Evolutionary conservation across 2,113 vertebrate species (phyloP), one percentile per base, ranked within the genome.

Genomic region (Thinocorus orbignyianus): DNA sequence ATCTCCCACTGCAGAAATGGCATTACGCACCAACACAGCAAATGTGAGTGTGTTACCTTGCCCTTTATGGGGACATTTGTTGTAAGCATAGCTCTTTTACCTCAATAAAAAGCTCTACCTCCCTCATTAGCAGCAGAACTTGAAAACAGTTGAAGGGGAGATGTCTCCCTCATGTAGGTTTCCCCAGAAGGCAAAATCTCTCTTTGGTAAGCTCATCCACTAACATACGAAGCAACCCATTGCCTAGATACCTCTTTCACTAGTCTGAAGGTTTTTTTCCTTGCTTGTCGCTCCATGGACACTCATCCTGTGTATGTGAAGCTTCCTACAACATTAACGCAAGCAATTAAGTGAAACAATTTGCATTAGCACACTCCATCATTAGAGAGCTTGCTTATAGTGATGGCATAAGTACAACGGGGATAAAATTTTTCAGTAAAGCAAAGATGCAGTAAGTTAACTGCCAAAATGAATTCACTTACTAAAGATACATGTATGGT

Each of bases 361-460:
- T 92, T 93, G 28, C 82, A 92, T 73, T 80, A 94, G 58, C 28
- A 88, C 31, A 57, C 44, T 54, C 54, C 41, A 61, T 82, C 71
- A 90, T 88, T 94, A 85, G 87, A 71, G n/a, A 80, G 66, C 41
- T 93, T 82, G 22, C 62, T 78, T 73, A 42, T 77, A 90, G 42
- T n/a, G 44, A 92, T 54, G 42, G 41, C 71, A 92, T 72, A 86
- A 92, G 49, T 61, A 69, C 37, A 87, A n/a, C 0, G 2, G 30
- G 52, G 65, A 88, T 76, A 69, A 90, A 82, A 62, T 80, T 82
- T 73, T 95, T 81, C 82, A 86, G 55, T 62, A 87, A 62, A 81
- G 51, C 42, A 66, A 70, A 92, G 78, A 90, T 26, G 28, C 19
- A 61, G 18, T 64, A 87, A 30, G 49, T 28, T 92, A 88, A 58